Conservation (phyloP, 2,113 vertebrate genomes). For the Phylloscopus trochilus region DNA sequence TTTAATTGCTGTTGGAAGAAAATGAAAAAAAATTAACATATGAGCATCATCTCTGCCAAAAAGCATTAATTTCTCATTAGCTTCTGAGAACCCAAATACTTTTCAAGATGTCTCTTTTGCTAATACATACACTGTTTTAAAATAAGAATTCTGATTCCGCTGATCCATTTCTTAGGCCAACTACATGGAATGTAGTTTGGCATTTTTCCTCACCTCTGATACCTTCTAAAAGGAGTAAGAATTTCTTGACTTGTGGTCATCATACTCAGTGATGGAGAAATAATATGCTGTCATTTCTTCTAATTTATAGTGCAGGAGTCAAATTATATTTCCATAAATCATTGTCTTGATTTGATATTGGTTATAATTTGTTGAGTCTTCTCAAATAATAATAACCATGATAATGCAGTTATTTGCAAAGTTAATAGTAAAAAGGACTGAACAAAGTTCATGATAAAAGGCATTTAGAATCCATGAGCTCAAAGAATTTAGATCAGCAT, state of each 20-base stretch:
- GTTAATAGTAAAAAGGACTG: neutral
- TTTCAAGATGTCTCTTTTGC: neutral
- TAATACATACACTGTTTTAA: neutral
- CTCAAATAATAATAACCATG: neutral
- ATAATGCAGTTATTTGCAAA: neutral
- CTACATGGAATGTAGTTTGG: neutral
- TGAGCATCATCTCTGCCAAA: neutral
- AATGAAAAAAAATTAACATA: neutral
- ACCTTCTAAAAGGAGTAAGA: neutral
- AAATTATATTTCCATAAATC: neutral
- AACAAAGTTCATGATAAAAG: neutral
- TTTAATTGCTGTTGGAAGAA: neutral
- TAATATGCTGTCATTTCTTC: neutral
- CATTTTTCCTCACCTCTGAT: neutral
- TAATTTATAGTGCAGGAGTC: neutral
- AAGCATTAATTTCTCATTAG: neutral
- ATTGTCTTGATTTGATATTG: neutral
- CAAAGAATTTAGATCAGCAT: neutral
- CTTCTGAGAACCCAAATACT: neutral
- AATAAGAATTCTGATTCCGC: neutral
- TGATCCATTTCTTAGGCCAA: neutral
- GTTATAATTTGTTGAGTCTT: neutral
- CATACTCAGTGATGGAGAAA: neutral
- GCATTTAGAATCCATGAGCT: neutral
- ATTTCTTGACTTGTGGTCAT: neutral